Evolutionary conservation across 64 coral and sea anemone species (phyloP), one percentile per base, ranked within the genome.

Genomic region (Acropora tenuis): DNA sequence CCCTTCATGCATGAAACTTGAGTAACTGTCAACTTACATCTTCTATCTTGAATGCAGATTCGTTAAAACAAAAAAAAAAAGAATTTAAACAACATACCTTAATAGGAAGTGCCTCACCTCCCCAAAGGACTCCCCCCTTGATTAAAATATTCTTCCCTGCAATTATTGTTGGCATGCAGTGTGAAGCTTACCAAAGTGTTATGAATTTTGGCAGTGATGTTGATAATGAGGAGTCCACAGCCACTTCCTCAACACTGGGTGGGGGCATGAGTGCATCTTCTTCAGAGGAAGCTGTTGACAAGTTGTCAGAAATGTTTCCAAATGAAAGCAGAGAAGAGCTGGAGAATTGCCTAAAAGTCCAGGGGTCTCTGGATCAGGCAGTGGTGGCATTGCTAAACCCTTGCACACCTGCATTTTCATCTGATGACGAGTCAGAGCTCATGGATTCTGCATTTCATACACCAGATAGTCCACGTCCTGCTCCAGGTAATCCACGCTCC

Each of bases 241-340:
- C 30, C 30, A 30, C 30, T 30, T 30, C 30, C 30, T 30, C 30
- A 30, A 30, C 66, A 49, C 68, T 42, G 44, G 68, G 66, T 49
- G 52, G 0, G 57, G 73, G 73, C 59, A 18, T 52, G 63, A 78
- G 15, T 89, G 55, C 87, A 91, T 75, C 68, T 74, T 43, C 88
- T 65, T 42, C 50, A 59, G 81, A 90, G 77, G 88, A 94, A 85
- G 30, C 30, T 30, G 30, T 94, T 59, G 73, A 86, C 61, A 84
- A 90, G 73, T 79, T 94, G 50, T 81, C 80, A 87, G 93, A 94
- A 80, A 94, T 94, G 93, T 94, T 94, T 53, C 93, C 93, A 87
- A 87, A 90, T 76, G 80, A 89, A 84, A 86, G 48, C 81, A 94
- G 80, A 90, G 84, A 50, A 68, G 88, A 89, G 68, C 58, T 94